Evolutionary conservation across 2,113 vertebrate species (phyloP).

Genomic region (Raja brachyura): DNA sequence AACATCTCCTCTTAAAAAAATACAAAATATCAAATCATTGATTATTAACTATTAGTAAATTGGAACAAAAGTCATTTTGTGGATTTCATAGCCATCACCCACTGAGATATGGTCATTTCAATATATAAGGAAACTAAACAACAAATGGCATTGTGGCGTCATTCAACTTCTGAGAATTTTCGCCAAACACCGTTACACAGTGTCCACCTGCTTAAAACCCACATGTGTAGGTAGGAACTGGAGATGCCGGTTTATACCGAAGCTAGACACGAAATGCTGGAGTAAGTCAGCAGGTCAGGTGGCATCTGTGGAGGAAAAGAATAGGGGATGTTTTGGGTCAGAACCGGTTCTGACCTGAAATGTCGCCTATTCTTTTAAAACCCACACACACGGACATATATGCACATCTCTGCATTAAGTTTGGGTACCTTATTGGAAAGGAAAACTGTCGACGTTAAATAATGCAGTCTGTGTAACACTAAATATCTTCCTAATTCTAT

Average conservation of each 20-base stretch:
- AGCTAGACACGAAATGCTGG: too few relatives aligned
- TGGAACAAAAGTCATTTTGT: not conserved
- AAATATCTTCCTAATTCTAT: not conserved
- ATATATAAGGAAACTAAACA: not conserved
- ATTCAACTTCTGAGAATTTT: not conserved
- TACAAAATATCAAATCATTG: not conserved
- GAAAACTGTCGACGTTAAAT: not conserved
- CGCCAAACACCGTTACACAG: not conserved
- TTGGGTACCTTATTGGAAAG: not conserved
- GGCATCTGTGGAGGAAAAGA: too few relatives aligned
- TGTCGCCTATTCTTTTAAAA: too few relatives aligned
- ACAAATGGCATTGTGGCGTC: not conserved
- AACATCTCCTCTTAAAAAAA: not conserved
- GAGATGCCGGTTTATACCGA: too few relatives aligned
- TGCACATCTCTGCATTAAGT: not conserved
- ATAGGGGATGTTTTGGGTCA: too few relatives aligned
- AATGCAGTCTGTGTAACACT: not conserved
- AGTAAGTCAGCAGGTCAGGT: too few relatives aligned
- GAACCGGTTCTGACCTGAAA: too few relatives aligned
- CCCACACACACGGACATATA: not conserved
- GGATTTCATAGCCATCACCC: not conserved
- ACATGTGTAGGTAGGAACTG: too few relatives aligned
- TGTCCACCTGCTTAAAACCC: not conserved
- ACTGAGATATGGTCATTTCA: not conserved
- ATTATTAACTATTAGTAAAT: not conserved